These are phyloP conservation scores for Halyomorpha halys DNA, from an alignment of 1,140 invertebrate genomes.

Conservation along the genomic window DNA sequence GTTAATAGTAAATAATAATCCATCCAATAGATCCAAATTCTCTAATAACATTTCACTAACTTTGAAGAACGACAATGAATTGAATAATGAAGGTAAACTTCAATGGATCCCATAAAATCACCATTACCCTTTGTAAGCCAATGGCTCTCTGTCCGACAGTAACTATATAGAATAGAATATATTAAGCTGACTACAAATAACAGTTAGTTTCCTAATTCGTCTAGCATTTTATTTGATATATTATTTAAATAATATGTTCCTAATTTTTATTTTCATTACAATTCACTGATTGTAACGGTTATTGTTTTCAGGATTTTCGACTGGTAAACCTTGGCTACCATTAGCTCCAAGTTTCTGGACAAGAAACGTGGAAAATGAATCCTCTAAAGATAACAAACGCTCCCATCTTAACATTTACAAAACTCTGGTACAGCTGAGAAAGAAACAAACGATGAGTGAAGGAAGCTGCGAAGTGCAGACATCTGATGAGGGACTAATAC, in stretches of 20 bases:
- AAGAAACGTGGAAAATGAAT: background rate
- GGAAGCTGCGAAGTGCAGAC: background rate
- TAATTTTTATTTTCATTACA: background rate
- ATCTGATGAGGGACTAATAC: too few species aligned
- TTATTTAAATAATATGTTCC: background rate
- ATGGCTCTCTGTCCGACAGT: too few species aligned
- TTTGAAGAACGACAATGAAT: too few species aligned
- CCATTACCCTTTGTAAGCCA: too few species aligned
- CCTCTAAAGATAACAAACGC: background rate
- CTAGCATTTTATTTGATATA: background rate
- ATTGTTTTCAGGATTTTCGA: conserved; percentile 10
- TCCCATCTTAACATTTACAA: conserved; percentile 17
- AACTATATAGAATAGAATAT: background rate
- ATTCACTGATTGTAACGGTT: background rate
- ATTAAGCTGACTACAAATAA: background rate
- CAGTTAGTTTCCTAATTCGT: background rate
- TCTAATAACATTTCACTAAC: too few species aligned
- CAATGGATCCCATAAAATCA: too few species aligned
- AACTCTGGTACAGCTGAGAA: conserved; percentile 1
- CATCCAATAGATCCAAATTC: too few species aligned
- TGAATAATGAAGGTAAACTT: too few species aligned
- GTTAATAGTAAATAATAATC: too few species aligned
- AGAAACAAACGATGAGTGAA: conserved; percentile 3
- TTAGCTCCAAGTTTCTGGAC: background rate
- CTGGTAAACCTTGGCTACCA: conserved; percentile 9